Conservation (phyloP, 2,113 vertebrate species). For the Nerophis lumbriciformis region DNA sequence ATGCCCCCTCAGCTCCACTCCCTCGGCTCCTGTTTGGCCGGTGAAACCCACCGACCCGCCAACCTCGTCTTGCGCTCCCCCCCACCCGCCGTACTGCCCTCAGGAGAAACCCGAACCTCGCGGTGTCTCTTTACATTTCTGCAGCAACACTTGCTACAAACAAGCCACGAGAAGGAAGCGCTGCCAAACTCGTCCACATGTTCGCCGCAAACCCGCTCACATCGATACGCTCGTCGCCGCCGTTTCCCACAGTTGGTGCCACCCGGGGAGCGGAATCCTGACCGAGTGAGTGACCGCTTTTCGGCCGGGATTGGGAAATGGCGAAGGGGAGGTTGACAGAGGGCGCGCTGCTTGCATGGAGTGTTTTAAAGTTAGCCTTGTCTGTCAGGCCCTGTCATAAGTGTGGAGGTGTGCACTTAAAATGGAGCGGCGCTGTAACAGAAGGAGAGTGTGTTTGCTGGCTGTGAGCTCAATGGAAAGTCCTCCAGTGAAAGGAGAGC, state of each 20-base stretch:
- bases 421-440: neutral
- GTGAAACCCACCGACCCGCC: conserved; percentile 40
- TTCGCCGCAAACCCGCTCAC: conserved; percentile 13
- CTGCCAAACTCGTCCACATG: conserved; percentile 32
- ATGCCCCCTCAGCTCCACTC: conserved; percentile 7
- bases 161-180: conserved; percentile 23
- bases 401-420: neutral
- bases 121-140: conserved; percentile 61
- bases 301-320: neutral
- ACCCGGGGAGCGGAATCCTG: conserved; percentile 32
- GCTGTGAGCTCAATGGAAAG: neutral
- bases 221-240: conserved; percentile 20
- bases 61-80: conserved; percentile 22
- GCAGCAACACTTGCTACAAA: conserved; percentile 43
- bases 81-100: conserved; percentile 27
- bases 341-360: neutral
- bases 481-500: neutral
- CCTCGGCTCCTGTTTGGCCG: conserved; percentile 43
- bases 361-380: conserved; percentile 4
- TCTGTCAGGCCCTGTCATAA: neutral
- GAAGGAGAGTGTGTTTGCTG: neutral
- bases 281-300: conserved; percentile 50
- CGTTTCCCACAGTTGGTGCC: conserved; percentile 16
- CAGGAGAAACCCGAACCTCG: conserved; percentile 61
- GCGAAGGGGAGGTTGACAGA: neutral